A percentile compares a stretch with the other conserved stretches of the same genome.
These are phyloP conservation scores for Pterocles gutturalis DNA, from an alignment of 2,113 vertebrate genomes.

Conservation along the genomic window DNA sequence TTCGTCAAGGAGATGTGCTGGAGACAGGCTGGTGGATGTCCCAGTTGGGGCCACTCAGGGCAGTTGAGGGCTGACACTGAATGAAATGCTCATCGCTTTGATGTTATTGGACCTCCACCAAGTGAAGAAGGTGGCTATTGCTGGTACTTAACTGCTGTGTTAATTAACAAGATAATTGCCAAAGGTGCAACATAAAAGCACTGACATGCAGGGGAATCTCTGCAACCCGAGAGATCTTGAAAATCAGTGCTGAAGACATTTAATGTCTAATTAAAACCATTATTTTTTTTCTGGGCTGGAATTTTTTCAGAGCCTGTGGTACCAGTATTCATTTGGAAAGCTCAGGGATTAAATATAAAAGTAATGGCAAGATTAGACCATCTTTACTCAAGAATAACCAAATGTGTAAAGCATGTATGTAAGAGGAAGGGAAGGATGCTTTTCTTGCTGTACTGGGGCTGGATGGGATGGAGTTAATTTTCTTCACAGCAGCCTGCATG, in stretches of 20 bases:
- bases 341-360: background rate
- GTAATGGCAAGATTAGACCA: background rate
- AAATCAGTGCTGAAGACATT: background rate
- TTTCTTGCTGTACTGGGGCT: background rate
- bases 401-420: accelerated
- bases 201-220: background rate
- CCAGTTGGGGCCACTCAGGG: background rate
- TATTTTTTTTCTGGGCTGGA: background rate
- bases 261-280: too few species aligned
- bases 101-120: background rate
- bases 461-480: background rate
- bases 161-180: background rate
- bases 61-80: background rate
- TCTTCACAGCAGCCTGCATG: background rate
- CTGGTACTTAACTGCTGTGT: background rate
- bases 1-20: background rate
- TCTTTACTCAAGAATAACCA: background rate
- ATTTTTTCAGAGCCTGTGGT: background rate
- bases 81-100: background rate
- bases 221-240: background rate
- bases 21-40: background rate
- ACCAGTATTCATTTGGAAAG: background rate
- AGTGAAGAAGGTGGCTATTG: background rate
- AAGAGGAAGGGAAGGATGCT: background rate
- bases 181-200: background rate